These are phyloP conservation scores for Myocastor coypus DNA, from an alignment of 2,113 vertebrate species.

Conservation along the genomic window DNA sequence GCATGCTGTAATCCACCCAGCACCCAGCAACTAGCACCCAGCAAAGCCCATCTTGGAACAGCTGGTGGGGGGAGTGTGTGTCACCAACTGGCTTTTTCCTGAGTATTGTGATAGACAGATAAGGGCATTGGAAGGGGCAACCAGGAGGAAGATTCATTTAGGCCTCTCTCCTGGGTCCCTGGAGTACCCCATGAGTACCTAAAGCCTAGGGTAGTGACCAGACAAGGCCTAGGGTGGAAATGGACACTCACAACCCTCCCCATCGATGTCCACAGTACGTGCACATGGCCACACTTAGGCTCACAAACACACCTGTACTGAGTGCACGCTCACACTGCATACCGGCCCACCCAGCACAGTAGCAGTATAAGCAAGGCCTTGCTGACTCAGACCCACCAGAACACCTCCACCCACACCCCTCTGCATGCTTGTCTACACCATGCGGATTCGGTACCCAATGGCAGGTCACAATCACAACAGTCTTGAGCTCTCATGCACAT, in stretches of 20 bases:
- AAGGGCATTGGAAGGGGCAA: background rate
- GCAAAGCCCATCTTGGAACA: background rate
- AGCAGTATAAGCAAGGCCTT: accelerated
- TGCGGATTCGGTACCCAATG: too few species aligned
- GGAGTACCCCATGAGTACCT: too few species aligned
- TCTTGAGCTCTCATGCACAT: accelerated
- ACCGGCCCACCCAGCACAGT: background rate
- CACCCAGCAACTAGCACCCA: background rate
- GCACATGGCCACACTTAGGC: accelerated
- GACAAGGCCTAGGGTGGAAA: background rate
- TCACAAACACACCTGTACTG: background rate
- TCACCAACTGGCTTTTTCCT: background rate
- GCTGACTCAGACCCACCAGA: background rate
- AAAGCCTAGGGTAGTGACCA: background rate
- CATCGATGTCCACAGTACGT: background rate
- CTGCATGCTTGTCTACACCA: background rate
- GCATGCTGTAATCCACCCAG: background rate
- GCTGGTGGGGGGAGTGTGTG: background rate
- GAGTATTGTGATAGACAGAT: background rate
- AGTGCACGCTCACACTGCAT: background rate
- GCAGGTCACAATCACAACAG: background rate
- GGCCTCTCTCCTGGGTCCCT: background rate
- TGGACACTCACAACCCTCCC: background rate
- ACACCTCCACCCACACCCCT: background rate
- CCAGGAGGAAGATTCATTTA: background rate